Conservation (phyloP, 2,113 vertebrate genomes). For the Notothenia coriiceps region DNA sequence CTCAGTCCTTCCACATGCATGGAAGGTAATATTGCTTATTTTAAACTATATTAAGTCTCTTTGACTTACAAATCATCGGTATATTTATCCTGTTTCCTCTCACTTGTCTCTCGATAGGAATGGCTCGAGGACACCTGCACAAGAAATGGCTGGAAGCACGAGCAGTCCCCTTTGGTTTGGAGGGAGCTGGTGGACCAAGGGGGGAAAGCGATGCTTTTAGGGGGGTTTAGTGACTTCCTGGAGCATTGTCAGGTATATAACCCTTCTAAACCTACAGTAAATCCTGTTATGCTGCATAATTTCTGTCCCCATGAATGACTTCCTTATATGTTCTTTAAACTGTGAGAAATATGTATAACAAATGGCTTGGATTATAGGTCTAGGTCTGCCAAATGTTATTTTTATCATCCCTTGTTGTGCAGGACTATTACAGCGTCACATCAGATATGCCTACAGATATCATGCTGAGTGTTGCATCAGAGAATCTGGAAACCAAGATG, state of each 20-base stretch:
- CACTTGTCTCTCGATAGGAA: slow-evolving; percentile 72
- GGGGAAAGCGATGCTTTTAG: slow-evolving; percentile 90
- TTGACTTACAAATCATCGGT: not conserved
- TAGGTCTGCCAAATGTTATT: too few species aligned
- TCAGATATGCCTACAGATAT: slow-evolving; percentile 84
- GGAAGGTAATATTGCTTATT: slow-evolving; percentile 86
- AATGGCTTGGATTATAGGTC: too few species aligned
- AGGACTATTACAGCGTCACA: slow-evolving; percentile 90
- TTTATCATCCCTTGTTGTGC: not conserved
- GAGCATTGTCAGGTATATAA: slow-evolving; percentile 88
- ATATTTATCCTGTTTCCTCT: not conserved
- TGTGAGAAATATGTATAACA: too few species aligned
- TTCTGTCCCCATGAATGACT: too few species aligned
- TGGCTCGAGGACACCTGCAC: slow-evolving; percentile 88
- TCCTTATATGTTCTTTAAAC: too few species aligned
- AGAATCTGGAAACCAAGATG: slow-evolving; percentile 84
- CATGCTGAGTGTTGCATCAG: slow-evolving; percentile 86
- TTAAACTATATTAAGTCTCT: not conserved
- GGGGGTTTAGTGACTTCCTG: slow-evolving; percentile 91
- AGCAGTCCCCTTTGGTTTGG: slow-evolving; percentile 91
- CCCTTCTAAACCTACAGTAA: not conserved
- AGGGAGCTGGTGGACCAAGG: slow-evolving; percentile 92
- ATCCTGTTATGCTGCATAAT: too few species aligned
- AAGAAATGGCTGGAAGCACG: slow-evolving; percentile 89
- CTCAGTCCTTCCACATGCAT: slow-evolving; percentile 85